Evolutionary conservation across 1,140 invertebrate species (phyloP).

Genomic region (Notospermus geniculatus): DNA sequence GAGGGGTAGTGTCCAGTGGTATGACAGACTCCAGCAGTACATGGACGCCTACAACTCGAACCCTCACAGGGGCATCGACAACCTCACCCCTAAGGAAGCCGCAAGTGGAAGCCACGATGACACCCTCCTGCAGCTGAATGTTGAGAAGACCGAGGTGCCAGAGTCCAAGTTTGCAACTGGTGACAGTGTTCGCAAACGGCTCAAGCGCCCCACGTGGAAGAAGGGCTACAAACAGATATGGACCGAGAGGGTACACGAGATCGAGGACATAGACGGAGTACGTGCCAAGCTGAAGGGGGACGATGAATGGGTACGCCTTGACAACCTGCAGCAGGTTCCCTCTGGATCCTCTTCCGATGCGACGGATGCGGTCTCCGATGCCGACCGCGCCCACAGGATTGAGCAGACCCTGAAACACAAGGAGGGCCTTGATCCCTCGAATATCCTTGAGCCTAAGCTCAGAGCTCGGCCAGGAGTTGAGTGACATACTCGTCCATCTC

Average conservation of each 20-base stretch:
- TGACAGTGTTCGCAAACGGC: not conserved
- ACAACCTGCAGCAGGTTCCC: not conserved
- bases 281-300: not conserved
- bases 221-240: constrained; percentile 1
- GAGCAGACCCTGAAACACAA: constrained; percentile 4
- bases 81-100: constrained; percentile 5
- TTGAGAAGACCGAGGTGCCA: not conserved
- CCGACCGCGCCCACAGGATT: not conserved
- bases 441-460: no score
- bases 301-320: not conserved
- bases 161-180: not conserved
- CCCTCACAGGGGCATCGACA: constrained; percentile 4
- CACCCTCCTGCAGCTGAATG: not conserved
- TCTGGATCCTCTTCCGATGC: no score
- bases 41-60: constrained; percentile 4
- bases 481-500: no score
- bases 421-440: not conserved
- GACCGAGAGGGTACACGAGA: not conserved
- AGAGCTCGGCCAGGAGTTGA: not conserved
- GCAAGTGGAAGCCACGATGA: not conserved
- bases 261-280: not conserved
- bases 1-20: no score
- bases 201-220: not conserved
- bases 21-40: no score
- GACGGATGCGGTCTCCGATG: not conserved